phyloP scores from a whole-genome alignment of 2,113 vertebrate genomes.

The Corythaeola cristata region DNA sequence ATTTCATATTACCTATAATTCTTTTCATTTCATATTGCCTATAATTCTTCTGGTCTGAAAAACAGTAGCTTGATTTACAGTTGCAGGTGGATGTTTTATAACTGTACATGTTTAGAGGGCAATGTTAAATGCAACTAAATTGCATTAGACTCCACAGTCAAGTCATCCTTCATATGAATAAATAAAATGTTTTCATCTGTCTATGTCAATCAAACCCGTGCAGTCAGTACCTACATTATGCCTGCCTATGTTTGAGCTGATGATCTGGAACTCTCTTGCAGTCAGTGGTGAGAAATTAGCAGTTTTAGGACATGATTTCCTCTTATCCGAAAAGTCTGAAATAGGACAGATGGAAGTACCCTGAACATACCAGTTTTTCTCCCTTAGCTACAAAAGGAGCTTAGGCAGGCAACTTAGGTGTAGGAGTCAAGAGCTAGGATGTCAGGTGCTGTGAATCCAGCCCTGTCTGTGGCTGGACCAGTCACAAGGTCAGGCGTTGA shows the following conservation, averaged over 20 bases:
- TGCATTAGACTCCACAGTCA: background rate
- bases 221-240: background rate
- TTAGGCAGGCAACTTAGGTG: background rate
- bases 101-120: background rate
- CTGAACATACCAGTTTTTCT: background rate
- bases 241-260: background rate
- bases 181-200: background rate
- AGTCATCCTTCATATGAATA: background rate
- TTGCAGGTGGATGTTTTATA: background rate
- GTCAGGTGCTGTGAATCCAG: background rate
- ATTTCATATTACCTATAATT: background rate
- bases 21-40: background rate
- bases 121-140: background rate
- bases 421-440: background rate
- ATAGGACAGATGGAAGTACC: background rate
- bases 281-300: background rate
- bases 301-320: background rate
- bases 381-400: background rate
- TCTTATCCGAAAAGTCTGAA: background rate
- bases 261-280: background rate
- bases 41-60: background rate
- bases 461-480: background rate
- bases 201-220: background rate
- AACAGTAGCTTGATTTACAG: slow-evolving; percentile 22
- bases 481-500: background rate